Base-by-base conservation (phyloP, 2,888 invertebrate genomes). In the Nymphalis urticae region DNA sequence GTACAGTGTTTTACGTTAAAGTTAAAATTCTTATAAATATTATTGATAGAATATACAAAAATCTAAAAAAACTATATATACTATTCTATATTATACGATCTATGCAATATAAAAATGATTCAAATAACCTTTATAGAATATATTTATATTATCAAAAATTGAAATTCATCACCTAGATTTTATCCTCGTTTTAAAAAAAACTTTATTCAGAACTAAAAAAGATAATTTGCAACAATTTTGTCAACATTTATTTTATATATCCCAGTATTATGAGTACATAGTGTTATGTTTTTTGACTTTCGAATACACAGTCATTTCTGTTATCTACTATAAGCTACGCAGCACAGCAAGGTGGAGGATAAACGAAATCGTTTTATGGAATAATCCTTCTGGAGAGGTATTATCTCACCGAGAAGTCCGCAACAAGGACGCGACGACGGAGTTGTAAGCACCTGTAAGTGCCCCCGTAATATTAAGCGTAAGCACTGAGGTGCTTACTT, bases 331-430 rank as follows among this genome's bases (percentile, higher is more conserved):
- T 48, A 67, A 67, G 62, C 62, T 56, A 66, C 62, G 59, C 65
- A 65, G 42, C 42, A 50, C 50, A 51, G 59, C 21, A 54, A 63
- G 63, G 62, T 54, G 21, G 48, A 42, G 58, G 66, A 71, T 62
- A 72, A 72, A 68, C 65, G 54, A 59, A 66, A 62, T 63, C 65
- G 58, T 71, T 70, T 68, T 54, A 62, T 62, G 60, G 69, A 61
- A 62, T 73, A 71, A 71, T 71, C 72, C 69, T 65, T 59, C 79
- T 82, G 80, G 80, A 86, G 86, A 82, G 84, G 85, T 80, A 85
- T 86, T 85, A 85, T 83, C 82, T 82, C 77, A 76, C 81, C 75
- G 73, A 64, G 63, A 77, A 77, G 76, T 78, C 80, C 81, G 77
- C 75, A 76, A 76, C 70, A 62, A 62, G 78, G 73, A 60, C 47